Percentiles rank a stretch among this genome's conserved stretches.
phyloP scores from a whole-genome alignment of 2,113 vertebrate genomes.

The Balaeniceps rex region DNA sequence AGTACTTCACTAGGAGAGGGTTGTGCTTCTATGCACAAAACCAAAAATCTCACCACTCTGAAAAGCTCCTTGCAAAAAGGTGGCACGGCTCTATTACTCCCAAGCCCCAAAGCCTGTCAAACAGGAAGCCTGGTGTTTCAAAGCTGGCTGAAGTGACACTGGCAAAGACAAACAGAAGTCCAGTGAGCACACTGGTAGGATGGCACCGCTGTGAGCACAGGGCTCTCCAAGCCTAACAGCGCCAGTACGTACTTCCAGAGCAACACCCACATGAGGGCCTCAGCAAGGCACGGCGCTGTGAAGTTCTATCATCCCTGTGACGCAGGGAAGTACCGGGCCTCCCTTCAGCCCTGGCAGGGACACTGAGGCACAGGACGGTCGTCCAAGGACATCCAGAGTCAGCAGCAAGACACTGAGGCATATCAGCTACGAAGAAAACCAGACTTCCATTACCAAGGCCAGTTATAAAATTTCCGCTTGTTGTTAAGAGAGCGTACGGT shows the following conservation, averaged over 20 bases:
- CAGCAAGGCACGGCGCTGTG: not conserved
- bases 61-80: not conserved
- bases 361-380: constrained; percentile 12
- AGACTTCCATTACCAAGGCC: not conserved
- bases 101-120: not conserved
- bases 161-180: not conserved
- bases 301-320: not conserved
- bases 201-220: not conserved
- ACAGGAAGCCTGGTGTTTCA: not conserved
- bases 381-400: constrained; percentile 39
- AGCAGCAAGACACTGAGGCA: not conserved
- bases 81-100: not conserved
- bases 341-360: not conserved
- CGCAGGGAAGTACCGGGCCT: not conserved
- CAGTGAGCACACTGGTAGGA: accelerated
- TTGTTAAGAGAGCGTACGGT: not conserved
- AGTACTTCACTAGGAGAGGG: not conserved
- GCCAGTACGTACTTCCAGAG: not conserved
- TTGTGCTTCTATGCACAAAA: not conserved
- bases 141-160: not conserved
- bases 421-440: not conserved
- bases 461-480: not conserved
- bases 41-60: not conserved
- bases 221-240: not conserved
- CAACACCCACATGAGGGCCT: not conserved